phyloP scores from a whole-genome alignment of 2,113 vertebrate species.

The Austrofundulus limnaeus region DNA sequence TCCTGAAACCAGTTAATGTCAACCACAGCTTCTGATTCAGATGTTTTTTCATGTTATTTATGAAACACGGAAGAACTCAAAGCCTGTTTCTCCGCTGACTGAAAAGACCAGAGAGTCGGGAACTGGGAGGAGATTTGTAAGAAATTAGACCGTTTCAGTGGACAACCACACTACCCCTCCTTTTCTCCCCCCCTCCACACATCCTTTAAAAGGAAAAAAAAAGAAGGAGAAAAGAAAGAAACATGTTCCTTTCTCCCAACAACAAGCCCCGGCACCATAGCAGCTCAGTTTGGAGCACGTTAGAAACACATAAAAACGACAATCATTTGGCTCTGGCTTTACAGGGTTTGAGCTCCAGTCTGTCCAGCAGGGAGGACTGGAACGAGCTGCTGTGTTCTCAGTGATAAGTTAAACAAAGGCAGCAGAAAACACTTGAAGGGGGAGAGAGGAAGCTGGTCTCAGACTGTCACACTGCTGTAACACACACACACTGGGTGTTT shows the following conservation, averaged over 20 bases:
- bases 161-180: constrained; percentile 33
- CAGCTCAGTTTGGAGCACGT: constrained; percentile 33
- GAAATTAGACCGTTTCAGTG: too few species aligned
- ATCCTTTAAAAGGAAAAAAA: constrained; percentile 40
- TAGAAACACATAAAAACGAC: constrained; percentile 26
- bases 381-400: constrained; percentile 52
- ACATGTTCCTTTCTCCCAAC: constrained; percentile 46
- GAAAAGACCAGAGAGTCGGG: constrained; percentile 25
- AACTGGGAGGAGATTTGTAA: too few species aligned
- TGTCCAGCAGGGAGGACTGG: constrained; percentile 40
- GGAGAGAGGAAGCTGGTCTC: constrained; percentile 46
- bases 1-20: not conserved
- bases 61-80: constrained; percentile 54
- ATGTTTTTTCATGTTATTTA: constrained; percentile 20
- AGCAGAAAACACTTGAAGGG: constrained; percentile 60
- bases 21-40: constrained; percentile 6
- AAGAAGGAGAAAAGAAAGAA: too few species aligned
- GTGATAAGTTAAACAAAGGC: constrained; percentile 65
- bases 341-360: constrained; percentile 15
- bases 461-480: constrained; percentile 46
- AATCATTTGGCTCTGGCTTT: constrained; percentile 29
- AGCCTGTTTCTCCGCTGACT: constrained; percentile 42
- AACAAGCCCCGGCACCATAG: too few species aligned
- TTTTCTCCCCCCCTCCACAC: constrained; percentile 36
- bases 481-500: too few species aligned